A percentile compares a stretch with the other conserved stretches of the same genome.
These are phyloP conservation scores for Drosophila truncata DNA, from an alignment of 1,140 invertebrate species.

Conservation along the genomic window DNA sequence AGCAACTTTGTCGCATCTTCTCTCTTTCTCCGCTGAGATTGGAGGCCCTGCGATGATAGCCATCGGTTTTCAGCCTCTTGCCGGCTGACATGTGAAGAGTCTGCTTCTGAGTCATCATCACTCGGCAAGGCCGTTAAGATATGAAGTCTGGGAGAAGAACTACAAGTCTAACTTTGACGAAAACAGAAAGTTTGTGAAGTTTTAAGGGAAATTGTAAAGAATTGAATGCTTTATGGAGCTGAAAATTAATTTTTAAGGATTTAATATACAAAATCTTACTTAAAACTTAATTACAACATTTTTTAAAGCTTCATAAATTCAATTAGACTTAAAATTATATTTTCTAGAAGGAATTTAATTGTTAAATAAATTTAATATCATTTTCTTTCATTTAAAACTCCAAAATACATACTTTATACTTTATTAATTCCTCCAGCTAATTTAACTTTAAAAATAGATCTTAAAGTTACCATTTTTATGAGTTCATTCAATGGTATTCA, in stretches of 20 bases:
- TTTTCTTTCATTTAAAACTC: background rate
- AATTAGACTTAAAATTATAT: background rate
- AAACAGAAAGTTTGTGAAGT: background rate
- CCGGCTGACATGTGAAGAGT: conserved; percentile 64
- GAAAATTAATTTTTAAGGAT: background rate
- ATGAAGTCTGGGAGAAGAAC: background rate
- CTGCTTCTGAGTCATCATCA: conserved; percentile 38
- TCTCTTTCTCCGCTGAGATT: conserved; percentile 6
- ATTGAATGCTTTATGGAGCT: background rate
- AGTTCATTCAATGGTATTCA: conserved; percentile 22
- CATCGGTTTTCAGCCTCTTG: conserved; percentile 54
- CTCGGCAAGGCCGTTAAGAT: conserved; percentile 26
- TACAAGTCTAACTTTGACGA: too few species aligned
- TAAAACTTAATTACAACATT: too few species aligned
- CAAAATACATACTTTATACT: too few species aligned
- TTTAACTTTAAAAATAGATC: background rate
- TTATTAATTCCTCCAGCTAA: background rate
- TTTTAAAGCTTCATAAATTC: too few species aligned
- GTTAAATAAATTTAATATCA: background rate
- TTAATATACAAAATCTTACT: background rate
- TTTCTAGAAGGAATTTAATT: background rate
- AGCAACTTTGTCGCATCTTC: conserved; percentile 28
- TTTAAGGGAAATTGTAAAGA: background rate
- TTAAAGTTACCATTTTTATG: background rate
- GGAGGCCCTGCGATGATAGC: conserved; percentile 48